Percentiles rank a stretch among this genome's conserved stretches.
These are phyloP conservation scores for Sylvia borin DNA, from an alignment of 2,797 vertebrate species.

Conservation along the genomic window DNA sequence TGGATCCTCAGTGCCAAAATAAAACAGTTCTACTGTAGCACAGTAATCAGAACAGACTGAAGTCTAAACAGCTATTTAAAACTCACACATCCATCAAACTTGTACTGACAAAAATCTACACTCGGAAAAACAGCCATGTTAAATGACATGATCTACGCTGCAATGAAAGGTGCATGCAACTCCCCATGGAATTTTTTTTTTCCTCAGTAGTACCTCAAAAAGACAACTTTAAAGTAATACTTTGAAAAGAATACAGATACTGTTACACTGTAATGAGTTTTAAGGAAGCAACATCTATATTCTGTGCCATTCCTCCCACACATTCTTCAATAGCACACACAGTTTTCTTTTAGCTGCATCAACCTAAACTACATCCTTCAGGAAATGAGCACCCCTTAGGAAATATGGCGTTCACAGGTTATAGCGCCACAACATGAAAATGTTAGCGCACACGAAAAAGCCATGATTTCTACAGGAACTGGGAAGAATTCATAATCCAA, in stretches of 20 bases:
- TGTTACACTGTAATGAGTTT: background rate
- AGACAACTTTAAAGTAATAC: background rate
- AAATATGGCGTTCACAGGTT: background rate
- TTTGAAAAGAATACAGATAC: background rate
- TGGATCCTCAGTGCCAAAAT: background rate
- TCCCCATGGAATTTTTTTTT: background rate
- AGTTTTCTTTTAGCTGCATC: background rate
- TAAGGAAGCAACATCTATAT: background rate
- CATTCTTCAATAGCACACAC: background rate
- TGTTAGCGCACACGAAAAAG: background rate
- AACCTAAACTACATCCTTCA: background rate
- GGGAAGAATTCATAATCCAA: background rate
- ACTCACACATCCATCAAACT: background rate
- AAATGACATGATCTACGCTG: background rate
- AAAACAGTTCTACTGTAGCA: background rate
- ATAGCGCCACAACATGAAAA: background rate
- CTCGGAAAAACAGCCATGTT: background rate
- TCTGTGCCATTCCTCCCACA: background rate
- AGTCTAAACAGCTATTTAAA: background rate
- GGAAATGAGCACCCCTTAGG: conserved; percentile 24
- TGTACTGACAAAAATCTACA: background rate
- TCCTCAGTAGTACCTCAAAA: background rate
- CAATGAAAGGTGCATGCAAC: background rate
- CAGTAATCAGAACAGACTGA: background rate
- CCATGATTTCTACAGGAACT: background rate